These are phyloP conservation scores for Hydrotaea cyrtoneurina DNA, from an alignment of 2,888 invertebrate genomes.

Conservation along the genomic window DNA sequence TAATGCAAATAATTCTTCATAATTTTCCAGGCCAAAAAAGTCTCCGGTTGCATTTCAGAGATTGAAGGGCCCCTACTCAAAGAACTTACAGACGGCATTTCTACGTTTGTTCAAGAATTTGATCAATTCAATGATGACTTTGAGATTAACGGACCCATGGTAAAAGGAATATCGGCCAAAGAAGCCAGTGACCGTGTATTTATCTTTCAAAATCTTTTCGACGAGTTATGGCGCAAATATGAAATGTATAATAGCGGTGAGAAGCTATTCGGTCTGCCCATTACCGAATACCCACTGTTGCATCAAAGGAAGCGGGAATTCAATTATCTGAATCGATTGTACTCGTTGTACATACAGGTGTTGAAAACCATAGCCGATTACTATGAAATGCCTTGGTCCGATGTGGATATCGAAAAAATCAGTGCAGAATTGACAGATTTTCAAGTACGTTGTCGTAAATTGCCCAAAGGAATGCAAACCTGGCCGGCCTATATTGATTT, in stretches of 20 bases:
- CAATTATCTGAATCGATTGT: slow-evolving; percentile 91
- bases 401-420: slow-evolving; percentile 91
- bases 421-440: slow-evolving; percentile 90
- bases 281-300: slow-evolving; percentile 91
- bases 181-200: slow-evolving; percentile 92
- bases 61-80: slow-evolving; percentile 86
- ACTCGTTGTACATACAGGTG: slow-evolving; percentile 88
- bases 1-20: background rate
- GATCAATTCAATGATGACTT: slow-evolving; percentile 87
- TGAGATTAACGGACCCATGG: slow-evolving; percentile 91
- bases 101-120: slow-evolving; percentile 85
- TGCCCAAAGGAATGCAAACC: slow-evolving; percentile 92
- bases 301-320: slow-evolving; percentile 91
- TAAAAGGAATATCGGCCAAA: slow-evolving; percentile 89
- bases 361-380: slow-evolving; percentile 93
- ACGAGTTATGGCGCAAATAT: slow-evolving; percentile 90
- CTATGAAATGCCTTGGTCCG: slow-evolving; percentile 91
- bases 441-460: slow-evolving; percentile 90
- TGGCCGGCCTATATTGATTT: slow-evolving; percentile 94
- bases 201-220: slow-evolving; percentile 89
- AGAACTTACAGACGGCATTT: slow-evolving; percentile 87
- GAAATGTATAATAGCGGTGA: slow-evolving; percentile 93
- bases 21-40: slow-evolving; percentile 73
- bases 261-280: slow-evolving; percentile 90
- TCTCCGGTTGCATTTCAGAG: slow-evolving; percentile 82